Evolutionary conservation across 2,113 vertebrate species (phyloP).

Genomic region (Siniperca knerii): DNA sequence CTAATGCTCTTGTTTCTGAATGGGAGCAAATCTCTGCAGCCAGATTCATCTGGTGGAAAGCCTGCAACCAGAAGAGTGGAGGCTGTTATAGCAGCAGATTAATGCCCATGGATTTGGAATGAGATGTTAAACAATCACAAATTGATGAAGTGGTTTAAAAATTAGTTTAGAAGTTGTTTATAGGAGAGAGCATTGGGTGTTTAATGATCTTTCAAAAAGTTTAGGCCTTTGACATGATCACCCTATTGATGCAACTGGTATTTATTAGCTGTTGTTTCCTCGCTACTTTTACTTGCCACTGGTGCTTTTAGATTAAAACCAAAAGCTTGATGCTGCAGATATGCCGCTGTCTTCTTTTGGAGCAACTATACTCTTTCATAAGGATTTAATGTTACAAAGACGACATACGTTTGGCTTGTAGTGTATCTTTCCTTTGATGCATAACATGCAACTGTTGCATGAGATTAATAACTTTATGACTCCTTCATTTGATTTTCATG

Average conservation of each 20-base stretch:
- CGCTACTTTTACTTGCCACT: neutral
- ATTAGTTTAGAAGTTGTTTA: neutral
- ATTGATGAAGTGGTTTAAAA: neutral
- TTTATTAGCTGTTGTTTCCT: neutral
- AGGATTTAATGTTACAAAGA: neutral
- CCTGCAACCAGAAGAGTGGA: neutral
- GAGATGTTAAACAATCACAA: neutral
- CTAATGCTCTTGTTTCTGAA: constrained; percentile 29
- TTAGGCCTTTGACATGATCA: neutral
- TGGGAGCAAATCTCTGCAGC: constrained; percentile 41
- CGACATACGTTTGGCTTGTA: neutral
- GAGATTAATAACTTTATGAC: neutral
- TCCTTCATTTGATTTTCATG: neutral
- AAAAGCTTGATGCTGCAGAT: neutral
- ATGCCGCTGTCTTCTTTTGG: neutral
- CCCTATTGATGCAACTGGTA: neutral
- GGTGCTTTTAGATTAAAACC: neutral
- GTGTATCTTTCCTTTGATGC: neutral
- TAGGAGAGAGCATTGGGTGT: neutral
- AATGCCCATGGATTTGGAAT: neutral
- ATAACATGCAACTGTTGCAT: neutral
- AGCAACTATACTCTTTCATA: neutral
- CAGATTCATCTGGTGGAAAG: constrained; percentile 4
- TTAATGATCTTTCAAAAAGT: neutral
- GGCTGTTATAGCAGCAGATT: constrained; percentile 20